phyloP scores from a whole-genome alignment of 2,113 vertebrate species.

The Mandrillus leucophaeus region DNA sequence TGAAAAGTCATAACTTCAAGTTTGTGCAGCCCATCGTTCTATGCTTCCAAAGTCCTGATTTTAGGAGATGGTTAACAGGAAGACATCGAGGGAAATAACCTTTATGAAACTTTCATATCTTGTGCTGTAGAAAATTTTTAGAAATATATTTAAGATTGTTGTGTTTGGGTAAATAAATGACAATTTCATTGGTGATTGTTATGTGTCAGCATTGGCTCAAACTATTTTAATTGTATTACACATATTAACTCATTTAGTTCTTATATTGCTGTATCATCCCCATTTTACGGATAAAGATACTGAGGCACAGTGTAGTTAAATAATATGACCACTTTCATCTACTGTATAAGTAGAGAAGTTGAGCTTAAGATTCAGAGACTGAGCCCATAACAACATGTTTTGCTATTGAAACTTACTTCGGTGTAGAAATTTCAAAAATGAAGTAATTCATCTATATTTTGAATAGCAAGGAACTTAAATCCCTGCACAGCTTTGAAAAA shows the following conservation, averaged over 20 bases:
- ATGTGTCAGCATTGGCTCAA: background rate
- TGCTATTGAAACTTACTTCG: background rate
- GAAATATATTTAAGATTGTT: background rate
- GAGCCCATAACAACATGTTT: background rate
- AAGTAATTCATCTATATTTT: slow-evolving; percentile 20
- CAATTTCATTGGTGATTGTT: background rate
- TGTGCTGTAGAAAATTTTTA: background rate
- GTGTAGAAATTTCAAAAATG: background rate
- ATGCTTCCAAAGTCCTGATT: background rate
- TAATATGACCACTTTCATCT: background rate
- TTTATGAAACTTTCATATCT: background rate
- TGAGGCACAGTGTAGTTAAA: background rate
- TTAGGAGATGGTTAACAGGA: background rate
- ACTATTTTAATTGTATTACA: background rate
- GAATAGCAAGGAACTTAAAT: slow-evolving; percentile 41
- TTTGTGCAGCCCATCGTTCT: background rate
- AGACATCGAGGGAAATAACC: background rate
- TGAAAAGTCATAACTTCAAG: background rate
- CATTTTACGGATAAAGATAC: background rate
- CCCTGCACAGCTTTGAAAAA: background rate
- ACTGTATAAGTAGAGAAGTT: background rate
- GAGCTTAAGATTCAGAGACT: background rate
- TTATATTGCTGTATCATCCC: background rate
- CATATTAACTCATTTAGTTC: background rate
- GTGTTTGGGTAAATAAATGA: background rate